These are phyloP conservation scores for Sparidentex hasta DNA, from an alignment of 2,797 vertebrate genomes.

Conservation along the genomic window DNA sequence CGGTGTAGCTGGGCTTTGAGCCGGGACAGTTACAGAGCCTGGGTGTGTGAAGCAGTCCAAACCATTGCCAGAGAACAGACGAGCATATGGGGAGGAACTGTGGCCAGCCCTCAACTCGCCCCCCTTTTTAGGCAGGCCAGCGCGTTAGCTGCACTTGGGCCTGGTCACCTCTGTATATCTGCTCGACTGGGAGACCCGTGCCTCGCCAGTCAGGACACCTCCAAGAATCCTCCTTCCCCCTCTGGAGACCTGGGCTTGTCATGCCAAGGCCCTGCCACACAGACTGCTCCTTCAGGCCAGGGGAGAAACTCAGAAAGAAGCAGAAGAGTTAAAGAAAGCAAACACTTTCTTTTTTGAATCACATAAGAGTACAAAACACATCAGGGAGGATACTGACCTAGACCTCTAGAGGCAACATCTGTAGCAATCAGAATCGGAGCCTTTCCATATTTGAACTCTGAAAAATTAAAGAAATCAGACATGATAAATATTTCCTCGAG, in stretches of 20 bases:
- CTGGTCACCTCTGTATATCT: constrained; percentile 95
- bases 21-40: constrained; percentile 76
- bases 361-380: constrained; percentile 16
- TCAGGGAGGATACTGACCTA: constrained; percentile 89
- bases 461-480: not conserved
- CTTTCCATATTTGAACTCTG: constrained; percentile 99
- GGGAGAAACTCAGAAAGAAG: constrained; percentile 98
- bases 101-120: constrained; percentile 84
- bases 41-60: constrained; percentile 86
- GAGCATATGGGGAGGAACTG: constrained; percentile 80
- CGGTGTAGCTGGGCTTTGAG: constrained; percentile 76
- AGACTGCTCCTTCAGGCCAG: constrained; percentile 97
- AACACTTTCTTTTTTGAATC: constrained; percentile 91
- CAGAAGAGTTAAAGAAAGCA: constrained; percentile 99
- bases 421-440: constrained; percentile 99
- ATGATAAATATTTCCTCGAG: rapidly evolving
- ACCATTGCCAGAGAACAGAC: constrained; percentile 83
- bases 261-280: constrained; percentile 99
- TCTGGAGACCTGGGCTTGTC: constrained; percentile 98
- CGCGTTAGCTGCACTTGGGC: constrained; percentile 88
- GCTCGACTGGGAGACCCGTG: constrained; percentile 93
- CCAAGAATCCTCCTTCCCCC: constrained; percentile 99
- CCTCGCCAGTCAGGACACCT: constrained; percentile 96
- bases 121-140: constrained; percentile 95
- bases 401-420: constrained; percentile 98